phyloP scores from a whole-genome alignment of 2,113 vertebrate genomes.

The Reinhardtius hippoglossoides region DNA sequence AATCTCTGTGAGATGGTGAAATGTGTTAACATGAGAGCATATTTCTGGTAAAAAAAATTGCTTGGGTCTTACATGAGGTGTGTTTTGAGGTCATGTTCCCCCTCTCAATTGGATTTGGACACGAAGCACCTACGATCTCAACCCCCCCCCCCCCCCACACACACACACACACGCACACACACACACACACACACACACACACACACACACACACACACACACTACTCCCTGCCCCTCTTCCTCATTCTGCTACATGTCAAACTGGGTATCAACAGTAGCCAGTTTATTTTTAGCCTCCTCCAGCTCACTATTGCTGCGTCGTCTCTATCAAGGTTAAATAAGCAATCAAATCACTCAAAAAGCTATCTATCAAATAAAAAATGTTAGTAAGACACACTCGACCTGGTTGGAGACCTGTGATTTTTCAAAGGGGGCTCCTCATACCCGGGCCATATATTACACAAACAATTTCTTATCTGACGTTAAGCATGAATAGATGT shows the following conservation, averaged over 20 bases:
- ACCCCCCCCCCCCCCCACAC: constrained; percentile 11
- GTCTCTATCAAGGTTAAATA: constrained; percentile 80
- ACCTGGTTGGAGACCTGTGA: constrained; percentile 46
- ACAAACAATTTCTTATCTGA: constrained; percentile 76
- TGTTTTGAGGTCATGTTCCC: constrained; percentile 35
- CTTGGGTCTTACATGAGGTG: neutral
- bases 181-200: too few relatives aligned
- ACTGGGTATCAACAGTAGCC: constrained; percentile 38
- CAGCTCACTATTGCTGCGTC: constrained; percentile 16
- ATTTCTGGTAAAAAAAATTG: constrained; percentile 29
- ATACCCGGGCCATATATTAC: constrained; percentile 59
- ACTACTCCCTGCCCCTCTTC: neutral
- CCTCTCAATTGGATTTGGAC: constrained; percentile 30
- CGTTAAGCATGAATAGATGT: constrained; percentile 68
- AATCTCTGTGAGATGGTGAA: constrained; percentile 16
- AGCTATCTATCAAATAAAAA: constrained; percentile 57
- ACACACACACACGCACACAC: too few relatives aligned
- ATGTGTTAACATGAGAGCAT: constrained; percentile 8
- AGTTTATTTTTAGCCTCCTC: constrained; percentile 54
- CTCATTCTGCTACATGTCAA: constrained; percentile 22
- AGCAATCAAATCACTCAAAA: constrained; percentile 81
- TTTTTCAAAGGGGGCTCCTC: constrained; percentile 64
- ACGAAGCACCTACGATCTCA: constrained; percentile 10
- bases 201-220: too few relatives aligned
- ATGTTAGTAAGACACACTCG: constrained; percentile 13